A percentile compares a stretch with the other conserved stretches of the same genome.
Evolutionary conservation across 2,888 invertebrate species (phyloP).

Genomic region (Eledone cirrhosa): DNA sequence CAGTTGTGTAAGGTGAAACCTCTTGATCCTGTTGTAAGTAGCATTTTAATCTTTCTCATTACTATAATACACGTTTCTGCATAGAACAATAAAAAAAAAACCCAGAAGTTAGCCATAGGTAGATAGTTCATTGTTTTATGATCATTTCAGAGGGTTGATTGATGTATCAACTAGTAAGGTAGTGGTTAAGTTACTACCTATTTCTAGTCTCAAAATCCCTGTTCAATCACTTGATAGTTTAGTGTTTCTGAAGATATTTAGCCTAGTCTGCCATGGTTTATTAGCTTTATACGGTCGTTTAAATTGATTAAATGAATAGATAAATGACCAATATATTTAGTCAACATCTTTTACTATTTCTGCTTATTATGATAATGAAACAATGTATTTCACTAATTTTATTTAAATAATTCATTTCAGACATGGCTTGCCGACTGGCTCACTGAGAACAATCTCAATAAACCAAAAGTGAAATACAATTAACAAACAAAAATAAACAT

Average conservation of each 20-base stretch:
- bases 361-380: slow-evolving; percentile 1
- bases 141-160: too few relatives aligned
- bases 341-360: too few relatives aligned
- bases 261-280: too few relatives aligned
- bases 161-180: too few relatives aligned
- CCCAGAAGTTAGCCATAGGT: not conserved
- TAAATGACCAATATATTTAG: too few relatives aligned
- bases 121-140: too few relatives aligned
- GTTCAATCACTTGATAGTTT: not conserved
- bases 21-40: slow-evolving; percentile 74
- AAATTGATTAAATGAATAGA: too few relatives aligned
- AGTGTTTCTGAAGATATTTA: too few relatives aligned
- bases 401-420: slow-evolving; percentile 46
- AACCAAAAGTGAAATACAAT: slow-evolving; percentile 64
- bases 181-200: too few relatives aligned
- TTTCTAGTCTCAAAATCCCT: not conserved
- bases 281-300: too few relatives aligned
- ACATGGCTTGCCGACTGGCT: slow-evolving; percentile 82
- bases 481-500: too few relatives aligned
- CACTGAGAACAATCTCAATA: slow-evolving; percentile 79
- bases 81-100: not conserved
- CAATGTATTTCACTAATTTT: not conserved
- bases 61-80: not conserved
- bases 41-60: not conserved
- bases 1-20: slow-evolving; percentile 79